Conservation (phyloP, 2,888 invertebrate genomes). For the Bimastos eiseni region DNA sequence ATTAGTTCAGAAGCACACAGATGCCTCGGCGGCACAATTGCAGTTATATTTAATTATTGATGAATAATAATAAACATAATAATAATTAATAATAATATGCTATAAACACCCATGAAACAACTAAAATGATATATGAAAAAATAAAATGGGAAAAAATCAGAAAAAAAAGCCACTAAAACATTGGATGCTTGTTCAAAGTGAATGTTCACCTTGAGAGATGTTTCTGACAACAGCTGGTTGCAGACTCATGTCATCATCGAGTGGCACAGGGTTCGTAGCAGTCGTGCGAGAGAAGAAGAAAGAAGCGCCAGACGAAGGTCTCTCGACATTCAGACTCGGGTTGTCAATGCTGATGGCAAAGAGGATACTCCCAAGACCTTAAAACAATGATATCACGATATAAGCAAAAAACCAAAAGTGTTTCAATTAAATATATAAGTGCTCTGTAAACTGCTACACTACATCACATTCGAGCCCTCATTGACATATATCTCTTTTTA, state of each 20-base stretch:
- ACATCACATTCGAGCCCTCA: no score
- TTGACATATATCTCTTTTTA: no score
- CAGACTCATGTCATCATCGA: neutral
- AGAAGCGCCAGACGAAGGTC: neutral
- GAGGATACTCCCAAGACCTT: constrained; percentile 82
- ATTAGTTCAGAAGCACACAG: no score
- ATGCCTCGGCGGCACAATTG: no score
- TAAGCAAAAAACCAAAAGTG: neutral
- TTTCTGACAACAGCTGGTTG: neutral
- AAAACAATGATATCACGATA: constrained; percentile 41
- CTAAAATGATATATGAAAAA: no score
- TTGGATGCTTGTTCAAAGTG: neutral
- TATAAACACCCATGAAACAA: no score
- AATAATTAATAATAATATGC: no score
- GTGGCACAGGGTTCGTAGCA: neutral
- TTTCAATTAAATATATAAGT: neutral
- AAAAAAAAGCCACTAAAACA: neutral
- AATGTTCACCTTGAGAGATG: neutral
- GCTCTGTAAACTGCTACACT: neutral
- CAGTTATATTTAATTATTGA: no score
- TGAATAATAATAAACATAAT: no score
- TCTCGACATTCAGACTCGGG: constrained; percentile 26
- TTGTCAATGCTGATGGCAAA: constrained; percentile 91
- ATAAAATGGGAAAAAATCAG: no score
- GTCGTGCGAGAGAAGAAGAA: neutral